phyloP scores from a whole-genome alignment of 1,140 invertebrate species.

The Eubasilissa regina region DNA sequence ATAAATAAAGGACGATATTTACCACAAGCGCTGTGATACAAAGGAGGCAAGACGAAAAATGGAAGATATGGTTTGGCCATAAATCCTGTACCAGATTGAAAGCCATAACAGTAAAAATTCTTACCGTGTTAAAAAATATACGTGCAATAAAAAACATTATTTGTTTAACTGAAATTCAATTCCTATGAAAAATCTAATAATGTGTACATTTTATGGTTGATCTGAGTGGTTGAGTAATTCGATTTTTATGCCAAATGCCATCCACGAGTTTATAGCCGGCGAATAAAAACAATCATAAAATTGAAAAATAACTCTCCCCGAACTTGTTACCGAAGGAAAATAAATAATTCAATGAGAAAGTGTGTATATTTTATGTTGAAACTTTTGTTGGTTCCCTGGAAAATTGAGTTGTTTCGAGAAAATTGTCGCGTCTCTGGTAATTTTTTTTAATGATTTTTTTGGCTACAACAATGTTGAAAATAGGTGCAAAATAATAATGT shows the following conservation, averaged over 20 bases:
- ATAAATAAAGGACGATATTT: no score
- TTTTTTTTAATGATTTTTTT: no score
- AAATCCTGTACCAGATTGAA: not conserved
- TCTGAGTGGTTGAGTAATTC: constrained; percentile 7
- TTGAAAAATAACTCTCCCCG: no score
- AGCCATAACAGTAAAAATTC: not conserved
- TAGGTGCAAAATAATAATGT: no score
- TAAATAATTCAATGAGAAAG: no score
- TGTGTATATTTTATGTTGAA: no score
- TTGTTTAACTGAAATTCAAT: not conserved
- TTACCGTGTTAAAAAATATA: not conserved
- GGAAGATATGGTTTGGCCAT: not conserved
- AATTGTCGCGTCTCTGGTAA: no score
- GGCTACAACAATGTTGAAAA: no score
- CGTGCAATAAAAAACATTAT: not conserved
- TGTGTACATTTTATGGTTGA: constrained; percentile 5
- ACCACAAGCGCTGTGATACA: no score
- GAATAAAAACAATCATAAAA: not conserved
- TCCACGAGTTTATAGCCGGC: not conserved
- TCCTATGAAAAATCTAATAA: constrained; percentile 1
- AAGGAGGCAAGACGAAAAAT: not conserved
- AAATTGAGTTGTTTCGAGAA: no score
- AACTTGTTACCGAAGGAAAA: no score
- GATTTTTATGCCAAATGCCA: not conserved
- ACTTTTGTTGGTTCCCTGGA: no score